Percentiles rank a stretch among this genome's conserved stretches.
Conservation (phyloP, 2,113 vertebrate species). For the Actenoides lindsayi region DNA sequence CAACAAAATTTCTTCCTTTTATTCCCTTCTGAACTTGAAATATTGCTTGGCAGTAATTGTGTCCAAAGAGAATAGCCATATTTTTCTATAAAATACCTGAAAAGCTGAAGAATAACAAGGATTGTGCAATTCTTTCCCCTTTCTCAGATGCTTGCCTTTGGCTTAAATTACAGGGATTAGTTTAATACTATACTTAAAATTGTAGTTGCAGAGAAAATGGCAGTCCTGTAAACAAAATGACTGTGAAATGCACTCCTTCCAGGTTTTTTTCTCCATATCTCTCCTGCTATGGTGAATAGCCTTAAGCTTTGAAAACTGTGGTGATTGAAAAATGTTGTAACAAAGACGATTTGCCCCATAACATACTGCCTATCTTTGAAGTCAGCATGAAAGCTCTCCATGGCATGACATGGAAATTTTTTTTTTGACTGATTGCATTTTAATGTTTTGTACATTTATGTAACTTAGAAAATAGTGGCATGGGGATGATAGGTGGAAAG, state of each 20-base stretch:
- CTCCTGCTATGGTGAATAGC: not conserved
- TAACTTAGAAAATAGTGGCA: not conserved
- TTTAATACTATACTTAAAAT: not conserved
- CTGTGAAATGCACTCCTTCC: not conserved
- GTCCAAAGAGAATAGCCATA: not conserved
- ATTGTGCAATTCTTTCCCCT: not conserved
- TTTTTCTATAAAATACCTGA: not conserved
- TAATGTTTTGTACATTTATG: not conserved
- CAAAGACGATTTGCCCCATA: not conserved
- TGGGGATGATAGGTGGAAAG: not conserved
- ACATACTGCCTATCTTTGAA: not conserved
- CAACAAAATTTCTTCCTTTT: not conserved
- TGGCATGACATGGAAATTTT: not conserved
- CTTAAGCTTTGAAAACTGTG: not conserved
- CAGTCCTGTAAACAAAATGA: not conserved
- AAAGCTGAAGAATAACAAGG: not conserved
- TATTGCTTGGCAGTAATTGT: not conserved
- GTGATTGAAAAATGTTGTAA: not conserved
- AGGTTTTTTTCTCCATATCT: not conserved
- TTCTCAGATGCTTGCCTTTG: not conserved
- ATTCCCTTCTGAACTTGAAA: not conserved
- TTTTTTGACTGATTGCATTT: slow-evolving; percentile 21
- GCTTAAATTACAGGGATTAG: not conserved
- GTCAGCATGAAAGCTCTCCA: not conserved
- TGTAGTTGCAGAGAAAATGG: not conserved